Conservation (phyloP, 2,797 vertebrate species). For the Liparis tanakae region DNA sequence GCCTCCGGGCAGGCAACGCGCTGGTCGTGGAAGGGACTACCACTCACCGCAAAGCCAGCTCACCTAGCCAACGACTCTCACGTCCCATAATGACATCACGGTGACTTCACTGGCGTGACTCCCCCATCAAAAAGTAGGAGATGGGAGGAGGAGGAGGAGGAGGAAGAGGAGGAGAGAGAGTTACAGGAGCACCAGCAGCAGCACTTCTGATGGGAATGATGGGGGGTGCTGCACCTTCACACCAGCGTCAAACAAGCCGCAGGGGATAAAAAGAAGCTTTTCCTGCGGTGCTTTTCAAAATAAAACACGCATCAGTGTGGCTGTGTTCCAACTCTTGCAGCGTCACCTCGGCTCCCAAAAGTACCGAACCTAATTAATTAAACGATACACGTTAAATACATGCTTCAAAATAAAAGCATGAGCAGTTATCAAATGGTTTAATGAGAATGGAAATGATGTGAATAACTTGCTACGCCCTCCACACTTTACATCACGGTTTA, state of each 20-base stretch:
- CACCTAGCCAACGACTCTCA: conserved; percentile 79
- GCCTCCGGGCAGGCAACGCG: conserved; percentile 78
- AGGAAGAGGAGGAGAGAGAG: conserved; percentile 49
- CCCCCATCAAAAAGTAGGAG: conserved; percentile 66
- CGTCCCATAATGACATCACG: conserved; percentile 88
- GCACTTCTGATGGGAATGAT: conserved; percentile 70
- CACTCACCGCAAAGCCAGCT: conserved; percentile 80
- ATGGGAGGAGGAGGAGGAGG: conserved; percentile 65
- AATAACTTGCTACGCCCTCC: neutral
- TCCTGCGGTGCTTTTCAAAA: conserved; percentile 67
- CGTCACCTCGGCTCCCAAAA: neutral
- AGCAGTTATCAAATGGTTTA: neutral
- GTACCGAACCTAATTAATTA: neutral
- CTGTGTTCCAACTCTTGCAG: neutral
- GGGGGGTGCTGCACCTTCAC: conserved; percentile 73
- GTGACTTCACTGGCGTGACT: conserved; percentile 85
- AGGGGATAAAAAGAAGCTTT: neutral
- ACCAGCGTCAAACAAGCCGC: conserved; percentile 32
- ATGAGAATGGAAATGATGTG: neutral
- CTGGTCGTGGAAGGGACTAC: conserved; percentile 80
- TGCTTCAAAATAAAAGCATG: neutral
- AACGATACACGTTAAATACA: neutral
- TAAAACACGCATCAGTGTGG: conserved; percentile 36
- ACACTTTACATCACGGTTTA: neutral
- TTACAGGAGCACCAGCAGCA: conserved; percentile 62